phyloP scores from a whole-genome alignment of 2,797 vertebrate genomes.

The Dipus sagitta region DNA sequence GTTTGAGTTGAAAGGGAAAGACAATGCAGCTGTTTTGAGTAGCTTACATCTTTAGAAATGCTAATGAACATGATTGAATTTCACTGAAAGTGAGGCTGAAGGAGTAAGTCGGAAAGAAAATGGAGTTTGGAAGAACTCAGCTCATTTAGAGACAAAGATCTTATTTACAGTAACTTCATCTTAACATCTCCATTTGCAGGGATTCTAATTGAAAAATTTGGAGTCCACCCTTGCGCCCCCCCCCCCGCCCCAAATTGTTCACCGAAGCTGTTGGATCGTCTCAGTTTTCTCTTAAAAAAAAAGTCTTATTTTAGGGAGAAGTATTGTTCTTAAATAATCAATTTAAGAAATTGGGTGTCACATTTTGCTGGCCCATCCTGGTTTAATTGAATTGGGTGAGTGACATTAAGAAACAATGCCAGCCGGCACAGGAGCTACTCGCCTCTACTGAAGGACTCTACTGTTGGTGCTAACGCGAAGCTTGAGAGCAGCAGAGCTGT shows the following conservation, averaged over 20 bases:
- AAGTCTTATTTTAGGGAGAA: conserved; percentile 9
- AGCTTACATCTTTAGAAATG: conserved; percentile 81
- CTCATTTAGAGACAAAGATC: conserved; percentile 76
- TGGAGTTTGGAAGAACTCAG: conserved; percentile 74
- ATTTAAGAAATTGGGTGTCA: conserved; percentile 48
- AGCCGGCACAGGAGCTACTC: conserved; percentile 30
- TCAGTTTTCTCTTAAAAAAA: conserved; percentile 8
- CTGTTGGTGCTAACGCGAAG: background rate
- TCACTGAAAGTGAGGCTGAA: conserved; percentile 79
- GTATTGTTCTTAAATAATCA: conserved; percentile 29
- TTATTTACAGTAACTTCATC: conserved; percentile 79
- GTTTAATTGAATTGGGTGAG: conserved; percentile 16
- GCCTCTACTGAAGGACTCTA: background rate
- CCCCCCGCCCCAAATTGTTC: conserved; percentile 29
- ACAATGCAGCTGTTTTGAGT: conserved; percentile 83
- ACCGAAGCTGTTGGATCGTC: conserved; percentile 47
- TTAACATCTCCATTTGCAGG: conserved; percentile 71
- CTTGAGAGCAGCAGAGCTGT: background rate
- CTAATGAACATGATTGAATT: conserved; percentile 78
- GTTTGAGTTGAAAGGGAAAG: conserved; percentile 78
- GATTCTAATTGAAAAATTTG: conserved; percentile 68
- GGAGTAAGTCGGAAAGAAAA: conserved; percentile 76
- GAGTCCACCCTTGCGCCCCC: background rate
- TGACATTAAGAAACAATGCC: conserved; percentile 29
- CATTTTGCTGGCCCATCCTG: conserved; percentile 35